Base-by-base conservation (phyloP, 2,113 vertebrate genomes). In the Choloepus hoffmanni region DNA sequence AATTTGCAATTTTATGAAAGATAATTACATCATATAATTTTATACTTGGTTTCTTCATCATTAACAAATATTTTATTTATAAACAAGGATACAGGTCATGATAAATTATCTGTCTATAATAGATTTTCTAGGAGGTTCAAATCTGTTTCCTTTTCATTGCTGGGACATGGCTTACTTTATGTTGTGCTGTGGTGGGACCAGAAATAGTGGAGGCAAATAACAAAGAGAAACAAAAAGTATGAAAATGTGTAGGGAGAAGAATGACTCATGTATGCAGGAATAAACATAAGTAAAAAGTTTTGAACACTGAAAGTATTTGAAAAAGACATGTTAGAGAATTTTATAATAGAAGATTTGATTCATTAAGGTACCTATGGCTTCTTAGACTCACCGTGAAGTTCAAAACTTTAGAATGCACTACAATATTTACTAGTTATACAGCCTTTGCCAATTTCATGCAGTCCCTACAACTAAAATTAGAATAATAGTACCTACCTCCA, bases 31-130 rank as follows among this genome's bases (percentile, higher is more conserved):
- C 43, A 83, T 4, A 21, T 63, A n/a, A 77, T 78, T 95, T 83
- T 84, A 79, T 78, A 89, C 16, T 93, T 89, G 4, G 12, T 23
- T 77, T 92, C 78, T 10, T 5, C 79, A 60, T 86, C 76, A 94
- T 82, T 94, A 93, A 77, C 94, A 77, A 72, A 65, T 63, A 74
- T 45, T 86, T 86, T 73, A 26, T 26, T 96, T 76, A 92, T 11
- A 58, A 81, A 43, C n/a, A 93, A 84, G 63, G 84, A 92, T n/a
- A 78, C 28, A 81, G 18, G 30, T 68, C 36, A 95, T 30, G 62
- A 84, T 60, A 95, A 95, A 93, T 91, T 89, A 89, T 79, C 67
- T 89, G 93, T 1, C 28, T 78, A 1, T 85, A 73, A 73, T 12
- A 81, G 45, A 94, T 55, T 76, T 87, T 94, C 81, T 77, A 82